A percentile compares a stretch with the other conserved stretches of the same genome.
phyloP scores from a whole-genome alignment of 2,113 vertebrate species.

The Rhinolophus sinicus region DNA sequence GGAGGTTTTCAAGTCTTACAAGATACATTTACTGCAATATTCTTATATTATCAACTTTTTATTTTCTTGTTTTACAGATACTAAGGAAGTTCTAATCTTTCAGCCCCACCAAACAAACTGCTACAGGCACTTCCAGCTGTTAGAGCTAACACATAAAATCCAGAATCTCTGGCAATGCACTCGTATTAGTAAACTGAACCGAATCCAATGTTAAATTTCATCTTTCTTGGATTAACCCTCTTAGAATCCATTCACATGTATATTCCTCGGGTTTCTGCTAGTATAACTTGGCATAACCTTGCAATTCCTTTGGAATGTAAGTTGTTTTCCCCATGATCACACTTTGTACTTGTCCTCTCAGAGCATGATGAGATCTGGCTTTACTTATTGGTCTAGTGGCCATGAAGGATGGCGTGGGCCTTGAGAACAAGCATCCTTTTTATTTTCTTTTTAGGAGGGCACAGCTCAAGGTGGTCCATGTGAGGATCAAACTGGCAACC shows the following conservation, averaged over 20 bases:
- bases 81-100: neutral
- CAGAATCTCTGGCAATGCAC: neutral
- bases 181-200: neutral
- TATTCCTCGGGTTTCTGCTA: neutral
- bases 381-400: neutral
- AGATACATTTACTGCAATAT: neutral
- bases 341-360: neutral
- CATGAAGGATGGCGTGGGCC: neutral
- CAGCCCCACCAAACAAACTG: neutral
- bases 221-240: neutral
- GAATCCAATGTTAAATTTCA: neutral
- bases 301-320: neutral
- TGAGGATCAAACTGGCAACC: too few species aligned
- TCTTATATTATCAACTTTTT: neutral
- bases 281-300: neutral
- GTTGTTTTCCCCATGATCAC: neutral
- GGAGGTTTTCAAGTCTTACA: neutral
- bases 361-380: neutral
- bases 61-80: neutral
- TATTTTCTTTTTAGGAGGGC: too few species aligned
- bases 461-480: too few species aligned
- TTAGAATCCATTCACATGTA: neutral
- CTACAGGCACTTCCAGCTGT: neutral
- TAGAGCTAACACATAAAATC: neutral
- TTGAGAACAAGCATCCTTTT: neutral